Evolutionary conservation across 2,113 vertebrate species (phyloP).

Genomic region (Centropristis striata): DNA sequence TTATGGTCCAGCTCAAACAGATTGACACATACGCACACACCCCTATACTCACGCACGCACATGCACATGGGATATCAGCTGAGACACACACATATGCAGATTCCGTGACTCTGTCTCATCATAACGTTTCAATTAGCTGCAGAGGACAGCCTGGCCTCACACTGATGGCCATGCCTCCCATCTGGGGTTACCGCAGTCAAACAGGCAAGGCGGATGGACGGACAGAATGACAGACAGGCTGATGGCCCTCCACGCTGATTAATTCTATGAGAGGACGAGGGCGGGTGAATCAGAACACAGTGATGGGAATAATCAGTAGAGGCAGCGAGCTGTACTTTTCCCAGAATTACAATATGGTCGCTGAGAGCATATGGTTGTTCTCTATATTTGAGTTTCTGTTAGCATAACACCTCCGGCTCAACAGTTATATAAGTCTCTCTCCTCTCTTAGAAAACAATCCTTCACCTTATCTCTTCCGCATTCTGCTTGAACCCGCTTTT

Average conservation of each 20-base stretch:
- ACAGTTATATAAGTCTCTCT: conserved; percentile 56
- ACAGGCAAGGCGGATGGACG: conserved; percentile 49
- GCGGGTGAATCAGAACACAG: conserved; percentile 52
- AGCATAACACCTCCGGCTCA: conserved; percentile 52
- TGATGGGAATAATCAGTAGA: conserved; percentile 66
- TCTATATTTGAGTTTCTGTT: conserved; percentile 53
- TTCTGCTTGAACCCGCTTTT: conserved; percentile 63
- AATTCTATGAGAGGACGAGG: conserved; percentile 62
- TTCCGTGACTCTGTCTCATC: conserved; percentile 55
- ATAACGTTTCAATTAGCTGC: conserved; percentile 77
- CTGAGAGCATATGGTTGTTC: conserved; percentile 62
- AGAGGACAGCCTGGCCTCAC: conserved; percentile 74
- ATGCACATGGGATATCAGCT: conserved; percentile 10
- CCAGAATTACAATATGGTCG: conserved; percentile 64
- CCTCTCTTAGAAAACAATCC: conserved; percentile 44
- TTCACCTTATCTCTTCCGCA: conserved; percentile 46
- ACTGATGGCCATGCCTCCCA: conserved; percentile 72
- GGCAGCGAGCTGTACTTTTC: conserved; percentile 63
- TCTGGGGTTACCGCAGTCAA: conserved; percentile 74
- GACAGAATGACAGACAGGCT: conserved; percentile 67
- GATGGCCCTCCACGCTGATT: conserved; percentile 70
- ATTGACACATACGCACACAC: conserved; percentile 46
- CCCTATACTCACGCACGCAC: background rate
- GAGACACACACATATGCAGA: conserved; percentile 53
- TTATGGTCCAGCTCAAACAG: conserved; percentile 62